A percentile compares a stretch with the other conserved stretches of the same genome.
These are phyloP conservation scores for Reticulitermes lucifugus DNA, from an alignment of 2,888 invertebrate genomes.

Conservation along the genomic window DNA sequence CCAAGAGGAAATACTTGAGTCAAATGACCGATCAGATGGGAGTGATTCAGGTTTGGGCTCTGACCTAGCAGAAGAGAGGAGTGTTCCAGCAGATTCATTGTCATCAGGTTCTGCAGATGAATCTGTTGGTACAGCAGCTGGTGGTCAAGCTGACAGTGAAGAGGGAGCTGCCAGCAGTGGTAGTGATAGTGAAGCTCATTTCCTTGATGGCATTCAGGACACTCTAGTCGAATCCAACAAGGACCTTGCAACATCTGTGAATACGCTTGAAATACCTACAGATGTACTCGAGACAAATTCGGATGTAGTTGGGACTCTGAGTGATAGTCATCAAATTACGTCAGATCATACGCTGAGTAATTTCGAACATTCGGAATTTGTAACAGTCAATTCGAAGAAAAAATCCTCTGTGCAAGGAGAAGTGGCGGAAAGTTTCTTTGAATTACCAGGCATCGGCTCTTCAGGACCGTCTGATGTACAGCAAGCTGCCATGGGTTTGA, in stretches of 20 bases:
- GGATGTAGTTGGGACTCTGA: background rate
- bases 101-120: slow-evolving; percentile 60
- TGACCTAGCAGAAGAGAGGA: slow-evolving; percentile 74
- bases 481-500: slow-evolving; percentile 28
- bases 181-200: slow-evolving; percentile 68
- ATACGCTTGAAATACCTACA: slow-evolving; percentile 11
- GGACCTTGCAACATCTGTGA: slow-evolving; percentile 38
- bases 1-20: slow-evolving; percentile 49
- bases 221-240: slow-evolving; percentile 58
- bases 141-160: slow-evolving; percentile 53
- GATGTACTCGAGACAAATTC: slow-evolving; percentile 27
- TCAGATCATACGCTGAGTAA: background rate
- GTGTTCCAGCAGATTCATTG: slow-evolving; percentile 46
- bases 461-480: background rate
- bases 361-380: slow-evolving; percentile 15
- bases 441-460: slow-evolving; percentile 29
- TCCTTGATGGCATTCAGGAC: slow-evolving; percentile 65
- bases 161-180: slow-evolving; percentile 54
- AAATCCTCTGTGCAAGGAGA: background rate
- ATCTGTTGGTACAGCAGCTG: slow-evolving; percentile 55
- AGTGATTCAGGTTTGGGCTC: slow-evolving; percentile 87
- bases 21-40: slow-evolving; percentile 74
- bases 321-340: background rate
- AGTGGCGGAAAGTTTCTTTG: slow-evolving; percentile 28
- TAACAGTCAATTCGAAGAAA: background rate